Percentiles rank a stretch among this genome's conserved stretches.
These are phyloP conservation scores for Heteropelma amictum DNA, from an alignment of 2,888 invertebrate species.

Conservation along the genomic window DNA sequence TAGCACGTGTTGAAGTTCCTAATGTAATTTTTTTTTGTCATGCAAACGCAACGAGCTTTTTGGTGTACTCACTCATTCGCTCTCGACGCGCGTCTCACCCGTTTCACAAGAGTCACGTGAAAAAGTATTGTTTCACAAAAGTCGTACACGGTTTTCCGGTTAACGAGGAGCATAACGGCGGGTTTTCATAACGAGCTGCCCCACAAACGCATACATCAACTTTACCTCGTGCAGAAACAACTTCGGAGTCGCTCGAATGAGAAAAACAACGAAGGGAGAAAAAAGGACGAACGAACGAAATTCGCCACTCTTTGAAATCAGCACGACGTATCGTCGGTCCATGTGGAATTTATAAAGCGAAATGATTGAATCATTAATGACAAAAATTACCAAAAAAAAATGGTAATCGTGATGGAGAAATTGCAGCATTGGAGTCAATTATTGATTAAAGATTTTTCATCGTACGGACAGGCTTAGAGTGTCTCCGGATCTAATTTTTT, in stretches of 20 bases:
- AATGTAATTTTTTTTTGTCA: background rate
- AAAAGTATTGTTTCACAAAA: constrained; percentile 47
- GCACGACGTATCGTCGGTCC: background rate
- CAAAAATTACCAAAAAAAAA: background rate
- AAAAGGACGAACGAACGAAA: background rate
- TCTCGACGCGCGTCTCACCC: background rate
- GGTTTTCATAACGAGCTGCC: constrained; percentile 58
- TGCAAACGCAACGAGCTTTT: background rate
- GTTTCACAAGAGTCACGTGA: constrained; percentile 17
- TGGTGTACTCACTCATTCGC: background rate
- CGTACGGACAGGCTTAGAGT: no score
- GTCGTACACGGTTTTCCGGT: constrained; percentile 54
- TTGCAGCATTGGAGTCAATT: no score
- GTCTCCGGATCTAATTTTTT: no score
- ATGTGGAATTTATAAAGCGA: background rate
- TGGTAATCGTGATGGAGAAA: background rate
- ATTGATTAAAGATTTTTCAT: no score
- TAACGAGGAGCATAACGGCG: constrained; percentile 54
- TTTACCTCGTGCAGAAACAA: background rate
- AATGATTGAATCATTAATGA: no score
- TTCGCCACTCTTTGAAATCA: background rate
- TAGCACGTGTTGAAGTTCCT: constrained; percentile 15
- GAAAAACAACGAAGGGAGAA: constrained; percentile 12
- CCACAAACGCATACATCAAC: constrained; percentile 4
- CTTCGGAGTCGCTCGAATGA: constrained; percentile 2